These are phyloP conservation scores for Dinocampus coccinellae DNA, from an alignment of 2,888 invertebrate species.

Conservation along the genomic window DNA sequence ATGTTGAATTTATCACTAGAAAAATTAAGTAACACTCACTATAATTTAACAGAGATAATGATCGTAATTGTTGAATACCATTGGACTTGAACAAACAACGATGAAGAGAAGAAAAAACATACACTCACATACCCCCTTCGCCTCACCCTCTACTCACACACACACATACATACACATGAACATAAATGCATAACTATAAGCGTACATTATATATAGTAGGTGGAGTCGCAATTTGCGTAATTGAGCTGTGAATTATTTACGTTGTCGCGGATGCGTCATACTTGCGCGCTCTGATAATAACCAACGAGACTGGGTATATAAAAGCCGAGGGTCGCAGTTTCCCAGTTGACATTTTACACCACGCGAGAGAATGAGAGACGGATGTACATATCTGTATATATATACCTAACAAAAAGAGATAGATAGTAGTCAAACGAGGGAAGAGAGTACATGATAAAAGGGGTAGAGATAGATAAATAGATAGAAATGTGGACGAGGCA, in stretches of 20 bases:
- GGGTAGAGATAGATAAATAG: neutral
- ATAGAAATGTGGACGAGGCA: conserved; percentile 3
- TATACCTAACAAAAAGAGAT: neutral
- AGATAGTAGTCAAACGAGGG: neutral
- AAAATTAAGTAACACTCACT: neutral
- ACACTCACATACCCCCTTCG: too few species aligned
- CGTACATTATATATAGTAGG: conserved; percentile 29
- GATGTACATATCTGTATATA: conserved; percentile 5
- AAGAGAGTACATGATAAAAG: neutral
- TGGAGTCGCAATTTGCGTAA: conserved; percentile 65
- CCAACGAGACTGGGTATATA: conserved; percentile 37
- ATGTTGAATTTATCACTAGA: neutral
- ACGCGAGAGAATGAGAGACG: conserved; percentile 3
- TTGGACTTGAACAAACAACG: conserved; percentile 25
- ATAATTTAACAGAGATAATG: conserved; percentile 13
- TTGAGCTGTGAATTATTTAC: conserved; percentile 68
- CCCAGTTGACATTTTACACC: conserved; percentile 27
- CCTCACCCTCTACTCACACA: too few species aligned
- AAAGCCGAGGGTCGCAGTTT: conserved; percentile 27
- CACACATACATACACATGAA: conserved; percentile 7
- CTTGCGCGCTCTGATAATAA: conserved; percentile 56
- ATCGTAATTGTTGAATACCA: neutral
- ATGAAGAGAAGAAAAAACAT: conserved; percentile 26
- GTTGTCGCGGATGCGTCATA: conserved; percentile 62
- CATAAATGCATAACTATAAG: neutral